Conservation (phyloP, 2,888 invertebrate genomes). For the Scrobipalpa atriplicella region DNA sequence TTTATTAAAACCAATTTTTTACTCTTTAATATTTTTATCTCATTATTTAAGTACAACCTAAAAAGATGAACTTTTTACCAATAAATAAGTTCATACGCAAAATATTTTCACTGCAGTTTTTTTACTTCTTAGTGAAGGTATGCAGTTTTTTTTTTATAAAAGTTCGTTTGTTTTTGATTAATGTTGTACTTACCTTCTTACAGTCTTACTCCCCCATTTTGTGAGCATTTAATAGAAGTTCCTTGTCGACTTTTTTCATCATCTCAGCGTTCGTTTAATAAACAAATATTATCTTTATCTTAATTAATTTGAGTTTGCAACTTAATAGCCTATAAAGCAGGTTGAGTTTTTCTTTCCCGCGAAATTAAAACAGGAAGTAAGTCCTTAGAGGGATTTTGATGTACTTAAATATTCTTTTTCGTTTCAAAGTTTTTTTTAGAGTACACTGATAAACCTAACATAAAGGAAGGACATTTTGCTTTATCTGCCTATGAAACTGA, state of each 20-base stretch:
- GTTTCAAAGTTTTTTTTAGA: no score
- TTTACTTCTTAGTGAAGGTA: no score
- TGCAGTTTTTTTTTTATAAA: background rate
- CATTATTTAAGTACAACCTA: no score
- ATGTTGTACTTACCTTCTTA: background rate
- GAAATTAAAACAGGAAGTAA: constrained; percentile 33
- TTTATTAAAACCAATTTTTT: background rate
- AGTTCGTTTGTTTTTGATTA: background rate
- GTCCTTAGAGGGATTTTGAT: constrained; percentile 13
- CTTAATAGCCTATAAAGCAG: constrained; percentile 35
- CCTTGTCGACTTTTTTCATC: constrained; percentile 31
- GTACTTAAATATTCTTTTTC: no score
- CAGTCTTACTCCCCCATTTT: background rate
- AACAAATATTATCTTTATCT: constrained; percentile 20
- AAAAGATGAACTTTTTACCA: no score
- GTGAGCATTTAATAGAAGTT: constrained; percentile 13
- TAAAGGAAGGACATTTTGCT: no score
- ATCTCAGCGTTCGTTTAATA: constrained; percentile 18
- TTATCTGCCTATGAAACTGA: no score
- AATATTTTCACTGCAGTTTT: no score
- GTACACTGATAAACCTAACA: no score
- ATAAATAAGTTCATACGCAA: no score
- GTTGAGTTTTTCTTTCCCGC: constrained; percentile 29
- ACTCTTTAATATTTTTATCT: no score
- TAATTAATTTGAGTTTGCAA: constrained; percentile 35